Base-by-base conservation (phyloP, 92 coral and sea anemone species). In the Nematostella vectensis region DNA sequence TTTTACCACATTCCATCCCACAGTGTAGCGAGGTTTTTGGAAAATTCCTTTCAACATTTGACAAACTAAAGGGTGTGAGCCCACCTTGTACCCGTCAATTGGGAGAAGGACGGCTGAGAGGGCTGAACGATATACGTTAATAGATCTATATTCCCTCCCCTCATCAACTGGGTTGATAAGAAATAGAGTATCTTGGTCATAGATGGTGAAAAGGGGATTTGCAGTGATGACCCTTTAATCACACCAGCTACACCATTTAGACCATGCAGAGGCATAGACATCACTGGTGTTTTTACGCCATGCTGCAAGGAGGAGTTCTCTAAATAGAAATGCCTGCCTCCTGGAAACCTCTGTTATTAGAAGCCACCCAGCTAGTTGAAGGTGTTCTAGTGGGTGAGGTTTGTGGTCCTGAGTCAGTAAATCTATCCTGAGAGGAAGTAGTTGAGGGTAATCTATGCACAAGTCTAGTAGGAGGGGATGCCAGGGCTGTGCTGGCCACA, bases 131-230 rank as follows among this genome's bases (percentile, higher is more conserved):
- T 72, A 72, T 21, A 63, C 54, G 57, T 63, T 48, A 2, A 72
- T 36, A 4, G 72, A 54, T 48, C 77, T 75, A 37, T 68, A 68
- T 39, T 68, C 69, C 33, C 37, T 68, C 8, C 70, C 81, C 12
- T 54, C 64, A 0, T 31, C 25, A 71, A 59, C 26, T 57, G 67
- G 1, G 53, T 0, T 1, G 65, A 4, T 10, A 65, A 36, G 44
- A 72, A 55, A 15, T 36, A 8, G 15, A 36, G 42, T 8, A 74
- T 39, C n/a, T 49, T 11, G 18, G 23, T 67, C 42, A 74, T 10
- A 60, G 70, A 61, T 60, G 70, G 65, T 68, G 65, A 59, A 59
- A 67, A n/a, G n/a, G 63, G 76, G 42, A 68, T 59, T 59, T 6
- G 37, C 22, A 57, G 63, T 31, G n/a, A n/a, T n/a, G 63, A 57